Evolutionary conservation across 1,140 invertebrate species (phyloP).

Genomic region (Geopemphigus sp.): DNA sequence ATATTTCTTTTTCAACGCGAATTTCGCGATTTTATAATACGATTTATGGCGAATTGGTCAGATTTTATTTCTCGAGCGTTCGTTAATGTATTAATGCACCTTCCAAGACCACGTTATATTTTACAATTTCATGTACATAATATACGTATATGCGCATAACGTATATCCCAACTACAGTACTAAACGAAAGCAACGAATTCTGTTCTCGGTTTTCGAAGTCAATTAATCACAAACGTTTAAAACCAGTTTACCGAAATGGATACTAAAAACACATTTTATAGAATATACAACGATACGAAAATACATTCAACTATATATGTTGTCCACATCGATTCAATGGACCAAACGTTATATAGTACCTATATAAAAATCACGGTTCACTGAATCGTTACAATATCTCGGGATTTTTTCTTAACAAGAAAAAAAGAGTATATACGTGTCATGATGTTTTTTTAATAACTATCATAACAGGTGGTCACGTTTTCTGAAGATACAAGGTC

Average conservation of each 20-base stretch:
- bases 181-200: too few relatives aligned
- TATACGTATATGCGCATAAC: too few relatives aligned
- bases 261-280: neutral
- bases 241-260: neutral
- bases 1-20: too few relatives aligned
- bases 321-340: neutral
- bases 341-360: slow-evolving; percentile 6
- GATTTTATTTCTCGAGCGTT: too few relatives aligned
- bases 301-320: neutral
- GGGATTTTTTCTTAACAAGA: neutral
- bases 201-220: neutral
- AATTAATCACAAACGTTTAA: neutral
- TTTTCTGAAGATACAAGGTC: slow-evolving; percentile 44
- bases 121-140: too few relatives aligned
- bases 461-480: slow-evolving; percentile 44
- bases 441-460: slow-evolving; percentile 46
- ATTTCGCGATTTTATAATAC: too few relatives aligned
- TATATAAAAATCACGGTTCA: slow-evolving; percentile 37
- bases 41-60: too few relatives aligned
- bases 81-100: too few relatives aligned
- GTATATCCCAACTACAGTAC: too few relatives aligned
- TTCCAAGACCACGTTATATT: too few relatives aligned
- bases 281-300: neutral
- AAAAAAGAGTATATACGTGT: slow-evolving; percentile 27
- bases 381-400: slow-evolving; percentile 39